Percentiles rank a stretch among this genome's conserved stretches.
Evolutionary conservation across 2,113 vertebrate species (phyloP).

Genomic region (Chaetorhynchus papuensis): DNA sequence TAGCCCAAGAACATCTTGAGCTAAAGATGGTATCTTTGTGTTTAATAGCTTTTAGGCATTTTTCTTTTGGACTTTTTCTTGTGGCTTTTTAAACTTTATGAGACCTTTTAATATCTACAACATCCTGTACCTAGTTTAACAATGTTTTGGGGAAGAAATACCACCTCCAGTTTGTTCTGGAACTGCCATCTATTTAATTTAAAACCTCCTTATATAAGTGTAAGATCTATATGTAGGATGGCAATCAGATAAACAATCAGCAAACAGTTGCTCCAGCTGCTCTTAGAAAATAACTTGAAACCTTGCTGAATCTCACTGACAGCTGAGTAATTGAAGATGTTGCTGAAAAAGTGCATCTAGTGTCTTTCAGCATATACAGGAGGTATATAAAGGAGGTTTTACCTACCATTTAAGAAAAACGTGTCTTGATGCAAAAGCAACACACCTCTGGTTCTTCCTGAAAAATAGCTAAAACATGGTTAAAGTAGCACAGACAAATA

Average conservation of each 20-base stretch:
- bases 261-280: not conserved
- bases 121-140: not conserved
- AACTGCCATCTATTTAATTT: not conserved
- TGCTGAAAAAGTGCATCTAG: not conserved
- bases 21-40: not conserved
- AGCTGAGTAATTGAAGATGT: not conserved
- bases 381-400: not conserved
- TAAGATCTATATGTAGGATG: not conserved
- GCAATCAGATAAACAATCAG: not conserved
- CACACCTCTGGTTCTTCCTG: not conserved
- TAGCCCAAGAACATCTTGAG: not conserved
- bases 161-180: not conserved
- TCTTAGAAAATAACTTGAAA: not conserved
- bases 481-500: not conserved
- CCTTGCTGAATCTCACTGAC: not conserved
- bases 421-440: not conserved
- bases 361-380: not conserved
- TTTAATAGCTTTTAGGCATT: not conserved
- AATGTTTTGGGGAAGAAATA: not conserved
- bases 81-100: not conserved
- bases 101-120: not conserved
- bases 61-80: not conserved
- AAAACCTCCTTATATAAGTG: not conserved
- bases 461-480: not conserved
- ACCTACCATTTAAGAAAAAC: not conserved